Evolutionary conservation across 1,140 invertebrate genomes (phyloP).

Genomic region (Zophobas morio): DNA sequence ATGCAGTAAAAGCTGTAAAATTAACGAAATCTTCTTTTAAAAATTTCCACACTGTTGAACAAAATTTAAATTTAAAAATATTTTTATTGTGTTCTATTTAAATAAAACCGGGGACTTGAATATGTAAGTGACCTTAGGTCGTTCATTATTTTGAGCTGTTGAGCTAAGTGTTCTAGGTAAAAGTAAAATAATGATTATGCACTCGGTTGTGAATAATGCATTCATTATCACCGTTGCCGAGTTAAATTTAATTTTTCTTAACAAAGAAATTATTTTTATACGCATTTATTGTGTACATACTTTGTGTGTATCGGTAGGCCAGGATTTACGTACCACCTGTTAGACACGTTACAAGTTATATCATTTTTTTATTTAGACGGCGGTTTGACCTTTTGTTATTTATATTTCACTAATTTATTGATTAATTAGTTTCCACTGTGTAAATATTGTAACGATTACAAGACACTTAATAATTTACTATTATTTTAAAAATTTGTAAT

Average conservation of each 20-base stretch:
- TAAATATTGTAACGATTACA: not conserved
- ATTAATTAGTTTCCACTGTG: not conserved
- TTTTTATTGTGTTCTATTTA: slow-evolving; percentile 14
- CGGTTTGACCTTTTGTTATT: slow-evolving; percentile 3
- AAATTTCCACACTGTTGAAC: not conserved
- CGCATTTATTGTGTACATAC: not conserved
- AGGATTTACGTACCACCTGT: not conserved
- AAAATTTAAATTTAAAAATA: not conserved
- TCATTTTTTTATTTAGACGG: not conserved
- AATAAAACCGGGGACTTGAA: not conserved
- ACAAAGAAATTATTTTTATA: no score
- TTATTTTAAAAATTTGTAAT: no score
- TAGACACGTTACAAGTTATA: not conserved
- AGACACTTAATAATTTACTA: no score
- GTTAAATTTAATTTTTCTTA: no score
- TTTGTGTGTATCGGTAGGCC: not conserved
- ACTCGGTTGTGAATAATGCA: no score
- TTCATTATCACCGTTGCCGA: no score
- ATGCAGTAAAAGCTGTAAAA: no score
- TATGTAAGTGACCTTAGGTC: not conserved
- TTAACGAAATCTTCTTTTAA: no score
- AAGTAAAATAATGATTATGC: not conserved
- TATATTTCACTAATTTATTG: slow-evolving; percentile 1
- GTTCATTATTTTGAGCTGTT: not conserved
- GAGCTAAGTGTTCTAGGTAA: not conserved